phyloP scores from a whole-genome alignment of 92 coral and sea anemone genomes.

The Metridium senile region DNA sequence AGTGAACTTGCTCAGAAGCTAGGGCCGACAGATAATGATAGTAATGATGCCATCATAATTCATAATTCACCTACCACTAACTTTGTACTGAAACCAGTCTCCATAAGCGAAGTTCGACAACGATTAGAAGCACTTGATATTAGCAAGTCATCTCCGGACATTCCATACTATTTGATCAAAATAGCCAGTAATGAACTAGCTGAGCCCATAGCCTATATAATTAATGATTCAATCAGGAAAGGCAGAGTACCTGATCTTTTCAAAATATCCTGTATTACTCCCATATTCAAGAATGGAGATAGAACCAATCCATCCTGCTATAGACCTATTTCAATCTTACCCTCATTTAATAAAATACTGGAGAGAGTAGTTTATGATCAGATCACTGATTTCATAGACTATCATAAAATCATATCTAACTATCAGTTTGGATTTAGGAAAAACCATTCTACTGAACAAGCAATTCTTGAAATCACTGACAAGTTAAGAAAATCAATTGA shows the following conservation, averaged over 20 bases:
- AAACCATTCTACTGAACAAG: conserved; percentile 45
- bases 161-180: conserved; percentile 32
- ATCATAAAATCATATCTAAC: conserved; percentile 33
- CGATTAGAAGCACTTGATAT: conserved; percentile 34
- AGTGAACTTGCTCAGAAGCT: background rate
- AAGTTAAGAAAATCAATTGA: conserved; percentile 47
- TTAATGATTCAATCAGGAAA: conserved; percentile 54
- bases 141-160: conserved; percentile 34
- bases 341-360: conserved; percentile 38
- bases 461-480: conserved; percentile 50
- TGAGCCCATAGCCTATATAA: conserved; percentile 45
- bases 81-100: conserved; percentile 47
- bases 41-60: conserved; percentile 25
- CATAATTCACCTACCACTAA: conserved; percentile 36
- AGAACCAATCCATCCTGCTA: conserved; percentile 52
- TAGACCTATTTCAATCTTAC: conserved; percentile 55
- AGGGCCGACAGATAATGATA: background rate
- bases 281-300: conserved; percentile 45
- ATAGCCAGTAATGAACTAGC: conserved; percentile 38
- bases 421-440: conserved; percentile 67
- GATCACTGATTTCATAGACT: conserved; percentile 14
- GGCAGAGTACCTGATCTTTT: conserved; percentile 61
- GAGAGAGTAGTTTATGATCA: conserved; percentile 58
- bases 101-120: conserved; percentile 37
- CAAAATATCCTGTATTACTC: conserved; percentile 58